Evolutionary conservation across 2,797 vertebrate species (phyloP).

Genomic region (Scolopax rusticola): DNA sequence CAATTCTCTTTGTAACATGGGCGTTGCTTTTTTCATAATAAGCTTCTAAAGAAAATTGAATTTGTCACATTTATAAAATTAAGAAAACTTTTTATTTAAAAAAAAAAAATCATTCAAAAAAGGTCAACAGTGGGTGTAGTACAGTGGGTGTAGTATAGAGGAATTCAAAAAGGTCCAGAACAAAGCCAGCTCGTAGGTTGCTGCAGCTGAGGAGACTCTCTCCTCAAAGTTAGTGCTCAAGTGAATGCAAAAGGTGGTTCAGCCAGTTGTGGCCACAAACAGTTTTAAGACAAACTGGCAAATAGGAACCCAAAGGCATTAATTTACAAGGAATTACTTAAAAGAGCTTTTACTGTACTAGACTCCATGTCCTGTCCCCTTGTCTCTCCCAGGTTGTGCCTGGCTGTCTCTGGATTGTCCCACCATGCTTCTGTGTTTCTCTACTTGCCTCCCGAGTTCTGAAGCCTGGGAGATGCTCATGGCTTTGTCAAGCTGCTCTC

Average conservation of each 20-base stretch:
- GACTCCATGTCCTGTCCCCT: not conserved
- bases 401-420: not conserved
- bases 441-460: not conserved
- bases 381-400: not conserved
- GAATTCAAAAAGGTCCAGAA: not conserved
- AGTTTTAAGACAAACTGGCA: not conserved
- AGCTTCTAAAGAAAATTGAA: not conserved
- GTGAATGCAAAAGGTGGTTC: not conserved
- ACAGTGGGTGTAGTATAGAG: not conserved
- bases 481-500: not conserved
- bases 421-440: rapidly evolving
- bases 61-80: not conserved
- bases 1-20: not conserved
- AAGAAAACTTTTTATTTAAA: not conserved
- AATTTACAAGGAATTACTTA: not conserved
- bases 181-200: not conserved
- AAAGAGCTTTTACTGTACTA: not conserved
- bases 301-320: not conserved
- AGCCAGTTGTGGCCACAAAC: not conserved
- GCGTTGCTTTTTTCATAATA: not conserved
- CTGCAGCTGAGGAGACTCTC: not conserved
- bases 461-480: not conserved
- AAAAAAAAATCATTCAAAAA: rapidly evolving
- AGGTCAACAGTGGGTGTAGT: not conserved
- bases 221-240: rapidly evolving